Conservation (phyloP, 2,113 vertebrate species). For the Jaculus jaculus region DNA sequence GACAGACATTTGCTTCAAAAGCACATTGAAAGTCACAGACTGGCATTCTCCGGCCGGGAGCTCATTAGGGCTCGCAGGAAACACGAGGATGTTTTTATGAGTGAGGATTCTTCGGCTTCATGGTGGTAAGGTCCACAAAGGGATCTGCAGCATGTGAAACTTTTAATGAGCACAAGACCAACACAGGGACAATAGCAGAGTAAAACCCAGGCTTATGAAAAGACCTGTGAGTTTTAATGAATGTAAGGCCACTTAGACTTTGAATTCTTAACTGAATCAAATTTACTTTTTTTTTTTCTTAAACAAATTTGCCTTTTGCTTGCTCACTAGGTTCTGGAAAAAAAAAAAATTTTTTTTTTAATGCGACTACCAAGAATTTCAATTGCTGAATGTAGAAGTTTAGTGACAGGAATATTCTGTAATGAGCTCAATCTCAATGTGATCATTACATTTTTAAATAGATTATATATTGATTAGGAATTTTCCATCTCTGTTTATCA, state of each 20-base stretch:
- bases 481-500: neutral
- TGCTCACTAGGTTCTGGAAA: neutral
- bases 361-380: neutral
- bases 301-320: conserved; percentile 46
- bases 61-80: conserved; percentile 53
- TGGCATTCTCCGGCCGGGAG: conserved; percentile 59
- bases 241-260: conserved; percentile 57
- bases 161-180: neutral
- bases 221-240: neutral
- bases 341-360: neutral
- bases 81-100: neutral
- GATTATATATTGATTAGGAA: neutral
- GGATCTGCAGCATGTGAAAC: neutral
- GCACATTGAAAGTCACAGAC: conserved; percentile 15
- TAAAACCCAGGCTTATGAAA: conserved; percentile 57
- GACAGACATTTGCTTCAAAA: conserved; percentile 69
- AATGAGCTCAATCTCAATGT: neutral
- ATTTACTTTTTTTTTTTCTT: too few species aligned
- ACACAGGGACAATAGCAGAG: neutral
- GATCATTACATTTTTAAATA: conserved; percentile 23
- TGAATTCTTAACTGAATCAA: conserved; percentile 49
- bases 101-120: neutral
- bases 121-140: conserved; percentile 9
- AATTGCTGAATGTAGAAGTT: neutral
- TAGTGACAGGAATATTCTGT: conserved; percentile 8